These are phyloP conservation scores for Solea solea DNA, from an alignment of 2,113 vertebrate genomes.

Conservation along the genomic window DNA sequence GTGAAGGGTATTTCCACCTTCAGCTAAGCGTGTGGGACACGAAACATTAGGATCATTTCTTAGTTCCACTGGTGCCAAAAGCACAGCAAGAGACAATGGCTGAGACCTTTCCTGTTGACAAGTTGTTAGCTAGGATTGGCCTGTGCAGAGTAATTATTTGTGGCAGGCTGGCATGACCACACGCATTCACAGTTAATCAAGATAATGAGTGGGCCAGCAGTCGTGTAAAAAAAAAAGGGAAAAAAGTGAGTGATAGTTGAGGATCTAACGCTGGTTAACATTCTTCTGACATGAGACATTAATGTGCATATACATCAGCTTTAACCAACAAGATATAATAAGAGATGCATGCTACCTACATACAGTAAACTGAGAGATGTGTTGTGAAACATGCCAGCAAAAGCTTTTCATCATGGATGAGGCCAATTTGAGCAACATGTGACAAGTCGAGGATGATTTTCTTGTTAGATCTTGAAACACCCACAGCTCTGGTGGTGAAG, in stretches of 20 bases:
- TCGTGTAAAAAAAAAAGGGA: constrained; percentile 36
- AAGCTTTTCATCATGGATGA: constrained; percentile 35
- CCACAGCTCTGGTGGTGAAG: constrained; percentile 42
- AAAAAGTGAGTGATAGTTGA: constrained; percentile 38
- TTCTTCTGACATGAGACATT: constrained; percentile 15
- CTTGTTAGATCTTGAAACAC: constrained; percentile 50
- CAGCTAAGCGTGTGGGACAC: background rate
- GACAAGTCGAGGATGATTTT: constrained; percentile 32
- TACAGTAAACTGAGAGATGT: constrained; percentile 11
- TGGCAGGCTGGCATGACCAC: constrained; percentile 60
- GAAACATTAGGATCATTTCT: constrained; percentile 30
- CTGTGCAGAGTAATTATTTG: constrained; percentile 56
- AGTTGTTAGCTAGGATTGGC: constrained; percentile 64
- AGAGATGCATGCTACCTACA: constrained; percentile 30
- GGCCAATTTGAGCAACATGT: constrained; percentile 26
- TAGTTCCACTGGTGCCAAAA: constrained; percentile 43
- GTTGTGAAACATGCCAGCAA: constrained; percentile 2
- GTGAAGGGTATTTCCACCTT: constrained; percentile 17
- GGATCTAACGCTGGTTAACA: constrained; percentile 42
- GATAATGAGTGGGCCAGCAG: constrained; percentile 61
- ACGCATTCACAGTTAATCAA: constrained; percentile 57
- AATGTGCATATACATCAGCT: background rate
- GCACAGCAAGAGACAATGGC: constrained; percentile 37
- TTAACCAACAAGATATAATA: background rate
- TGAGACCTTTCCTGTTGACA: constrained; percentile 66